Conservation (phyloP, 2,888 invertebrate species). For the Mamestra brassicae region DNA sequence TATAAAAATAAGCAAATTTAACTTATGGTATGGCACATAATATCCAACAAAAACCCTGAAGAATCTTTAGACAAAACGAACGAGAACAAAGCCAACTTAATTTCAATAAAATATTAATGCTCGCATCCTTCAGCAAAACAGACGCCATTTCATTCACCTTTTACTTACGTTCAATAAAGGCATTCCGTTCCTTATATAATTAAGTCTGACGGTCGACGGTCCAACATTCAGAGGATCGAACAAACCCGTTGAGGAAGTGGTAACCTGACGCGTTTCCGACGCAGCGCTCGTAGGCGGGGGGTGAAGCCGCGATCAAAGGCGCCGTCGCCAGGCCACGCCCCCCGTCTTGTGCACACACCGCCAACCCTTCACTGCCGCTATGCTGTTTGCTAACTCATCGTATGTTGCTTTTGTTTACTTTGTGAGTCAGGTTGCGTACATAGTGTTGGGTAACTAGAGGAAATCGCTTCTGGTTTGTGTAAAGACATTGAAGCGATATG, state of each 20-base stretch:
- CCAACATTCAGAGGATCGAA: conserved; percentile 55
- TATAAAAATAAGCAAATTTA: no score
- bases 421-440: conserved; percentile 67
- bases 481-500: neutral
- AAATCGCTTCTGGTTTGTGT: conserved; percentile 55
- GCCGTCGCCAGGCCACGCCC: conserved; percentile 66
- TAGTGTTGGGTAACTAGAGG: conserved; percentile 40
- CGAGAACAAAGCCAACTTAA: conserved; percentile 27
- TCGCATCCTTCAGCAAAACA: conserved; percentile 48
- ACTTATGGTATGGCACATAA: no score
- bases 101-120: conserved; percentile 48
- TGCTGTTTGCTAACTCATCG: conserved; percentile 48
- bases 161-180: conserved; percentile 57
- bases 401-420: conserved; percentile 62
- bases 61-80: neutral
- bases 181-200: conserved; percentile 62
- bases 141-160: conserved; percentile 61
- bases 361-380: conserved; percentile 58
- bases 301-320: conserved; percentile 62
- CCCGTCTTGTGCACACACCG: conserved; percentile 55
- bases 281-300: conserved; percentile 66
- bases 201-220: conserved; percentile 47
- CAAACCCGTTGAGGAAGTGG: conserved; percentile 68
- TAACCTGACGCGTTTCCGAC: conserved; percentile 73
- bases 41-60: neutral